Evolutionary conservation across 2,113 vertebrate genomes (phyloP).

Genomic region (Grammomys dolichurus): DNA sequence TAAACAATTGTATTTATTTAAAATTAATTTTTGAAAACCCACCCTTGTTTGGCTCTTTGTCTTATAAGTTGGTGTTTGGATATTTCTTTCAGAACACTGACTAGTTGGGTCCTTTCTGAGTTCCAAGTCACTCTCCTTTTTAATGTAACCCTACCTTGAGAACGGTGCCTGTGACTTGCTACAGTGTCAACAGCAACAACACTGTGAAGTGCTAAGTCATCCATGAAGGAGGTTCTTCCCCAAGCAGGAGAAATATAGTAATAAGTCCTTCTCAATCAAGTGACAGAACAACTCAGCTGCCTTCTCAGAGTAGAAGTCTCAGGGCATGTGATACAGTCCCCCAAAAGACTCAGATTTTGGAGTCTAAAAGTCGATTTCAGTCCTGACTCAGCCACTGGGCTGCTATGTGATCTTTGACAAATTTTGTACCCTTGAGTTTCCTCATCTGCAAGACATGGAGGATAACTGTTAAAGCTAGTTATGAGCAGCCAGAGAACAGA

Average conservation of each 20-base stretch:
- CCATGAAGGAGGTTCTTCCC: background rate
- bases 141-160: slow-evolving; percentile 29
- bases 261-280: background rate
- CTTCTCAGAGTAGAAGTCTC: background rate
- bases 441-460: background rate
- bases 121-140: background rate
- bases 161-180: background rate
- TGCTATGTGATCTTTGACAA: background rate
- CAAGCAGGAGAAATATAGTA: background rate
- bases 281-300: background rate
- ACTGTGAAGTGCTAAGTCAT: background rate
- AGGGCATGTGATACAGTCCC: background rate
- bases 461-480: slow-evolving; percentile 9
- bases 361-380: background rate
- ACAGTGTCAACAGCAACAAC: background rate
- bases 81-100: slow-evolving; percentile 14
- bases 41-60: background rate
- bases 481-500: background rate
- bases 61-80: background rate
- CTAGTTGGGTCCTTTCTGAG: background rate
- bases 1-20: background rate
- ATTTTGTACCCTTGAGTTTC: background rate
- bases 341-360: background rate
- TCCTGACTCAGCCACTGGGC: background rate
- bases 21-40: background rate